Evolutionary conservation across 2,797 vertebrate genomes (phyloP), one percentile per base, ranked within the genome.

Genomic region (Neopelma chrysocephalum): DNA sequence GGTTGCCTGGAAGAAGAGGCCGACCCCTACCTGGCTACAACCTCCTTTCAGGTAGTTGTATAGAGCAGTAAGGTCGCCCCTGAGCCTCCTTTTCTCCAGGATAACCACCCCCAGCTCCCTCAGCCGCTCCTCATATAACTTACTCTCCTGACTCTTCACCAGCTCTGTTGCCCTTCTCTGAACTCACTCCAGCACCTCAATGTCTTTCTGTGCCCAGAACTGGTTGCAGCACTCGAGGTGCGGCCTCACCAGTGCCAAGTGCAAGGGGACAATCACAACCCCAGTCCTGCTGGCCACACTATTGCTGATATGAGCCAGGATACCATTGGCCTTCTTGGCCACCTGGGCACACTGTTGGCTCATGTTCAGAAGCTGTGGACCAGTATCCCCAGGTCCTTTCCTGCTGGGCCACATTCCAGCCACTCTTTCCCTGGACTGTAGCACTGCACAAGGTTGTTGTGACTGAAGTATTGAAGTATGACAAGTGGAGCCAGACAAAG

Each of bases 371-470:
- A 12, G 3, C 15, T 73, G 47, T 3, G 13, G 47, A 18, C 31
- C 22, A 61, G 31, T 31, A 61, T 3, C 1, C 7, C 13, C 32
- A 54, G 19, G 27, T 66, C 22, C 22, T 73, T 79, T 60, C 32
- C 40, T 25, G 5, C 11, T 18, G 27, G 15, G 22, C 53, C 65
- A 16, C 21, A 72, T 69, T 42, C 47, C 60, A 84, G 26, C 4
- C 60, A 36, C 22, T 72, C 53, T 48, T 23, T 9, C 21, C 38
- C 11, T 4, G 19, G 54, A 34, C 62, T 43, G 42, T 56, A 1
- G 0, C 1, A 1, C 38, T 60, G 31, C 38, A 42, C 0, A 0
- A 13, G 26, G 19, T 9, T 66, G 26, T 66, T 73, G 47, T 79
- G 47, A 85, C 40, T 48, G 61, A 68, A 85, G 69, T 56, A 51